These are phyloP conservation scores for Gymnopithys bicolor DNA, from an alignment of 2,797 vertebrate genomes.

Conservation along the genomic window DNA sequence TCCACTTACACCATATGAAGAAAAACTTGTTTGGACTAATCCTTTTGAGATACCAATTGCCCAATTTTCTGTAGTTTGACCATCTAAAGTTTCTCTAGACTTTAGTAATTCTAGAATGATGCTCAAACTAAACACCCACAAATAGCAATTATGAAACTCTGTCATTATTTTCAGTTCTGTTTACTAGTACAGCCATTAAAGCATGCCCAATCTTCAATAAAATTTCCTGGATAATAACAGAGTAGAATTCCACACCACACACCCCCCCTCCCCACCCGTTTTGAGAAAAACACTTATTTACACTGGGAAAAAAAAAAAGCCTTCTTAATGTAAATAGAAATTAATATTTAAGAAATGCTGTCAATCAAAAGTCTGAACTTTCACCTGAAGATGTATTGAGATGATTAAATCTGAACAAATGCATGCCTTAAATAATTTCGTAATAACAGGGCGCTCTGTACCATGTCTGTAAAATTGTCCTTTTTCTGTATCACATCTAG, in stretches of 20 bases:
- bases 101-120: background rate
- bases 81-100: background rate
- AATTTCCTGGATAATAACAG: background rate
- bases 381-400: slow-evolving; percentile 7
- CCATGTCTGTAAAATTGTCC: background rate
- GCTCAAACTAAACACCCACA: background rate
- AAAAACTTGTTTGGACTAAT: background rate
- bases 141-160: background rate
- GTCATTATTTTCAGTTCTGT: slow-evolving; percentile 25
- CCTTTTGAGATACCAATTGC: background rate
- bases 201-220: background rate
- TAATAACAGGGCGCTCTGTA: slow-evolving; percentile 6
- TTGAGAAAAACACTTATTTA: background rate
- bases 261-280: background rate
- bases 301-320: background rate
- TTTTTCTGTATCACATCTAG: background rate
- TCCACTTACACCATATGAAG: background rate
- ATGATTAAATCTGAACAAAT: slow-evolving; percentile 12
- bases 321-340: background rate
- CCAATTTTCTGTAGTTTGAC: background rate
- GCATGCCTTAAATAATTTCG: background rate
- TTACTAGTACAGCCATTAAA: slow-evolving; percentile 6
- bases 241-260: background rate
- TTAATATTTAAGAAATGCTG: slow-evolving; percentile 14
- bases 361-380: slow-evolving; percentile 38